Evolutionary conservation across 2,113 vertebrate species (phyloP), one percentile per base, ranked within the genome.

Genomic region (Brienomyrus brachyistius): DNA sequence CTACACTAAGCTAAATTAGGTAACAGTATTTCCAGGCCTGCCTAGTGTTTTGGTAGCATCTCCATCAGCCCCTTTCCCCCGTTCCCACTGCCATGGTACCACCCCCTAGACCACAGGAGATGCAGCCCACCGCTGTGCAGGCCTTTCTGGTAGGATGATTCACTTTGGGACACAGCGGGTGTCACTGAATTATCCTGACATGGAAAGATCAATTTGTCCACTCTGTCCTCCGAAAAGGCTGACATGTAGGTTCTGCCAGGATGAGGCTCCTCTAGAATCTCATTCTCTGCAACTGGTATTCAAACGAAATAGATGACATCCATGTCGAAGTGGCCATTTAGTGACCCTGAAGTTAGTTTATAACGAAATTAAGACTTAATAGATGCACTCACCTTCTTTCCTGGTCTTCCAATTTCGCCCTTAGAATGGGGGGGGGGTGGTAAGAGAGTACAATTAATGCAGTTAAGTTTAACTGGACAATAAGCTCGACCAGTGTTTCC

Each of bases 371-470:
- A 47, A 23, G 23, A 43, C 4, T 43, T 19, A 88, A 21, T n/a
- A 45, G 50, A 43, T 43, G 93, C 94, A 95, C 96, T 94, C 97
- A 99, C 98, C 98, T 99, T 99, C 96, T 97, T 97, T 95, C 98
- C 98, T 89, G 98, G 98, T 94, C 97, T 96, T 95, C 98, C 98
- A 91, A 99, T 97, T 95, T 99, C 98, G 94, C 98, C 98, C 98
- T 99, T 96, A 91, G 91, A 94, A 94, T 94, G 93, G 82, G 66
- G 62, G 62, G 45, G 47, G 70, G 31, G 31, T 7, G 6, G 27
- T 35, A 17, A 35, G 74, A 19, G 5, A 21, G 70, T 19, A 19
- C 13, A 19, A 19, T 85, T 31, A 87, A 51, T 8, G 47, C 43
- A 86, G 15, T 10, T 45, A 2, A 47, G n/a, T 74, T 27, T 83